Evolutionary conservation across 2,113 vertebrate genomes (phyloP).

Genomic region (Callopanchax toddi): DNA sequence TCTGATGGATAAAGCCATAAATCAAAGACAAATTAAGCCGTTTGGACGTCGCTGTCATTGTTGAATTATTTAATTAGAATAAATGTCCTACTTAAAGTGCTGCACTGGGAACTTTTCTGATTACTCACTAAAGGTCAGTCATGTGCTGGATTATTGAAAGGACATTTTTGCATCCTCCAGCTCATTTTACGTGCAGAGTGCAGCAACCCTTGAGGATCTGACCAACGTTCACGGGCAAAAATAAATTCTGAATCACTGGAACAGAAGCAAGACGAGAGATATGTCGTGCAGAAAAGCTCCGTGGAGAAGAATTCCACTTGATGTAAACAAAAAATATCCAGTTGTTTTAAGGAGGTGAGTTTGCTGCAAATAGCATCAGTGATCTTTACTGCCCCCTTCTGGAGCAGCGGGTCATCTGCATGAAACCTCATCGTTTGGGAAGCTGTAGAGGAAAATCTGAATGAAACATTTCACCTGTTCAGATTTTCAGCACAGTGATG

Average conservation of each 20-base stretch:
- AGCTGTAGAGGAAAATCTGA: too few species aligned
- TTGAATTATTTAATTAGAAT: not conserved
- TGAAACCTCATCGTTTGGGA: too few species aligned
- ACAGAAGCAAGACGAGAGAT: not conserved
- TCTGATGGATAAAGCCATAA: not conserved
- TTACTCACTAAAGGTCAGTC: conserved; percentile 5
- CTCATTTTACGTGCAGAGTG: not conserved
- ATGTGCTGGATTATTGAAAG: not conserved
- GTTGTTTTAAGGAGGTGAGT: not conserved
- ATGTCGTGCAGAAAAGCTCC: not conserved
- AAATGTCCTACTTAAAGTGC: not conserved
- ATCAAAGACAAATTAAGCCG: not conserved
- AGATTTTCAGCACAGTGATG: not conserved
- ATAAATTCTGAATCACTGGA: conserved; percentile 1
- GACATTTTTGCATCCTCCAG: not conserved
- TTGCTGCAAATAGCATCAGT: not conserved
- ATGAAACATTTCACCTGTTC: not conserved
- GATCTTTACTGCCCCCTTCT: conserved; percentile 53
- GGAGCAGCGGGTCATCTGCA: conserved; percentile 23
- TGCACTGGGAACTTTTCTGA: not conserved
- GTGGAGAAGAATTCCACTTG: too few species aligned
- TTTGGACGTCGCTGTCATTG: not conserved
- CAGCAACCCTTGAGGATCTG: not conserved
- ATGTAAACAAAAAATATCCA: not conserved
- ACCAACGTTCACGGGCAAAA: not conserved